phyloP scores from a whole-genome alignment of 1,140 invertebrate species.

The Lepidurus apus region DNA sequence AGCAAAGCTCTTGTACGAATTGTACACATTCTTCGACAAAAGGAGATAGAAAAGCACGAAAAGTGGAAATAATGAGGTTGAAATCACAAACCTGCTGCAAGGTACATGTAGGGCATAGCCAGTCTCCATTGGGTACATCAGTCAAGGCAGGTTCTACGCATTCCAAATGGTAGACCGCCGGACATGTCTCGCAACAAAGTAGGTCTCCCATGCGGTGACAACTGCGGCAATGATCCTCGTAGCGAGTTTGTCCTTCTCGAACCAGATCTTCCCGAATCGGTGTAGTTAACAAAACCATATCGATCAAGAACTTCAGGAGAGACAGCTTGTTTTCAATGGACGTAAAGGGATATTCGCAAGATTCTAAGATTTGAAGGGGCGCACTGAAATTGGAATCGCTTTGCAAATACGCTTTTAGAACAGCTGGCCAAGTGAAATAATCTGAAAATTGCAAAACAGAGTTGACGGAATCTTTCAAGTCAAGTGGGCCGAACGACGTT shows the following conservation, averaged over 20 bases:
- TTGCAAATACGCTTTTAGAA: slow-evolving; percentile 78
- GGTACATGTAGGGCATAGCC: slow-evolving; percentile 89
- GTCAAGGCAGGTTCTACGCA: slow-evolving; percentile 90
- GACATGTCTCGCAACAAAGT: slow-evolving; percentile 93
- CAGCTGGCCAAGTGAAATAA: slow-evolving; percentile 90
- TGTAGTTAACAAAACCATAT: slow-evolving; percentile 90
- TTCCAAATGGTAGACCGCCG: slow-evolving; percentile 91
- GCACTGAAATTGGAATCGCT: slow-evolving; percentile 74
- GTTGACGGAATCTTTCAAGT: slow-evolving; percentile 95
- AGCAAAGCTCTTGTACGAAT: slow-evolving; percentile 33
- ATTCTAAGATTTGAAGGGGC: slow-evolving; percentile 45
- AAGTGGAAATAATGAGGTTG: neutral
- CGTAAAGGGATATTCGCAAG: slow-evolving; percentile 83
- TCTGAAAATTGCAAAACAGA: slow-evolving; percentile 86
- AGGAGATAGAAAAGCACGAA: neutral
- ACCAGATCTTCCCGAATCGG: slow-evolving; percentile 85
- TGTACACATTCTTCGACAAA: slow-evolving; percentile 16
- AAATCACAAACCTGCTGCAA: slow-evolving; percentile 63
- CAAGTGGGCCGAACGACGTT: slow-evolving; percentile 89
- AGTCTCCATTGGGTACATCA: slow-evolving; percentile 91
- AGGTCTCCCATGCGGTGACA: slow-evolving; percentile 93
- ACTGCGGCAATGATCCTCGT: slow-evolving; percentile 90
- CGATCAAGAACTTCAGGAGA: slow-evolving; percentile 84
- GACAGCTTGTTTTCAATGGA: slow-evolving; percentile 71
- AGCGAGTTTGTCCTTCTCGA: slow-evolving; percentile 74